Evolutionary conservation across 2,797 vertebrate species (phyloP).

Genomic region (Ceryle rudis): DNA sequence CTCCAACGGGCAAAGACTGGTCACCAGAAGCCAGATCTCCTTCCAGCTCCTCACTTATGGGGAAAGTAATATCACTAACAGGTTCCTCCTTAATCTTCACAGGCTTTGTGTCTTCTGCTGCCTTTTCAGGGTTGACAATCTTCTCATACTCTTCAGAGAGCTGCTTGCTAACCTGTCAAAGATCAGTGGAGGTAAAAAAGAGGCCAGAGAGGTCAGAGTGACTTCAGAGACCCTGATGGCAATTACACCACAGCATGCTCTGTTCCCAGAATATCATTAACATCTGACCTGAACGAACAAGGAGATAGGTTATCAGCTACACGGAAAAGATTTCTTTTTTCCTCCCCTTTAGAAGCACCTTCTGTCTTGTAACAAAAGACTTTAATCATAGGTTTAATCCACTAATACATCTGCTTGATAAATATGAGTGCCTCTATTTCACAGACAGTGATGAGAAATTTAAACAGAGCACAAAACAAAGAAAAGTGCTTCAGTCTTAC

Average conservation of each 20-base stretch:
- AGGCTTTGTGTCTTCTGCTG: slow-evolving; percentile 92
- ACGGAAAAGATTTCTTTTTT: neutral
- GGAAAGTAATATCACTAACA: slow-evolving; percentile 92
- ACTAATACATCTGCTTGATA: neutral
- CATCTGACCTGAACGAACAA: neutral
- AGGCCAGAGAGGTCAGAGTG: slow-evolving; percentile 16
- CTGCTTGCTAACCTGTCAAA: slow-evolving; percentile 91
- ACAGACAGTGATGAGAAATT: neutral
- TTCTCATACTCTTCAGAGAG: slow-evolving; percentile 96
- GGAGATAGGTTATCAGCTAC: neutral
- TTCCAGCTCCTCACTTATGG: slow-evolving; percentile 92
- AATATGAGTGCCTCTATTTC: neutral
- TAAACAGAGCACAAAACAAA: neutral
- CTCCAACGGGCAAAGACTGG: slow-evolving; percentile 91
- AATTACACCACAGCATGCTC: neutral
- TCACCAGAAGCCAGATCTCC: slow-evolving; percentile 91
- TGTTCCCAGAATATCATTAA: slow-evolving; percentile 25
- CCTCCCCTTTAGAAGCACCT: neutral
- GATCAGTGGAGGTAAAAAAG: slow-evolving; percentile 18
- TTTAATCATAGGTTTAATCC: neutral
- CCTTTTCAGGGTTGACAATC: slow-evolving; percentile 95
- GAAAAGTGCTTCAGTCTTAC: neutral
- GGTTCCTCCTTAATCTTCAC: slow-evolving; percentile 95
- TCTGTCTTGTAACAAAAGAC: neutral
- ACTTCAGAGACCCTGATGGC: slow-evolving; percentile 6